Percentiles rank a stretch among this genome's conserved stretches.
Evolutionary conservation across 2,113 vertebrate species (phyloP).

Genomic region (Tupaia chinensis): DNA sequence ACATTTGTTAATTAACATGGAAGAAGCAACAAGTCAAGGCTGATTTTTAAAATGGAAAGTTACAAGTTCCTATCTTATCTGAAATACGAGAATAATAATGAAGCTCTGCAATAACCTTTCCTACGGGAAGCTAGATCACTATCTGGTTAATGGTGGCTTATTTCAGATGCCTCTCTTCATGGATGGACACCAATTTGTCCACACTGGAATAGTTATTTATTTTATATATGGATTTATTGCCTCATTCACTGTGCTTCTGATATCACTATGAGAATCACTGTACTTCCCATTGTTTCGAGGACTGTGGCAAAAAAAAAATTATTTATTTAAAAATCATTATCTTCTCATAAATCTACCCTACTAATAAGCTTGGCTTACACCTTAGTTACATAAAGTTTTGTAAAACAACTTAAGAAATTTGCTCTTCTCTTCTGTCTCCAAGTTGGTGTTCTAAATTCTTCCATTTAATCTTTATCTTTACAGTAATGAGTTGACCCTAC

Average conservation of each 20-base stretch:
- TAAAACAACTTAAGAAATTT: conserved; percentile 51
- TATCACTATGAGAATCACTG: neutral
- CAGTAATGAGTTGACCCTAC: conserved; percentile 67
- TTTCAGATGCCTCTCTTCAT: neutral
- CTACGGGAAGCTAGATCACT: neutral
- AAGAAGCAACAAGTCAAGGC: neutral
- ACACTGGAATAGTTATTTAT: neutral
- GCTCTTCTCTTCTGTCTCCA: neutral
- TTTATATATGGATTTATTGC: conserved; percentile 1
- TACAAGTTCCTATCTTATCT: neutral
- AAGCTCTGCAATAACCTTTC: neutral
- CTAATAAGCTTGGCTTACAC: neutral
- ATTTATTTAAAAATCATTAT: neutral
- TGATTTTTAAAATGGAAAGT: neutral
- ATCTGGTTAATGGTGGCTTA: neutral
- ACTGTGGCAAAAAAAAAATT: neutral
- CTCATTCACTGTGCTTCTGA: neutral
- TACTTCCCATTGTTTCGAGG: neutral
- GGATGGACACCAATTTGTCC: neutral
- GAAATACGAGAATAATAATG: neutral
- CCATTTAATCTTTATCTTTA: conserved; percentile 68
- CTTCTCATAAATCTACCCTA: neutral
- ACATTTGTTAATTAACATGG: neutral
- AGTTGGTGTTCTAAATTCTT: conserved; percentile 21
- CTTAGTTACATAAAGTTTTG: conserved; percentile 5